Evolutionary conservation across 2,113 vertebrate genomes (phyloP).

Genomic region (Tetraodon nigroviridis): DNA sequence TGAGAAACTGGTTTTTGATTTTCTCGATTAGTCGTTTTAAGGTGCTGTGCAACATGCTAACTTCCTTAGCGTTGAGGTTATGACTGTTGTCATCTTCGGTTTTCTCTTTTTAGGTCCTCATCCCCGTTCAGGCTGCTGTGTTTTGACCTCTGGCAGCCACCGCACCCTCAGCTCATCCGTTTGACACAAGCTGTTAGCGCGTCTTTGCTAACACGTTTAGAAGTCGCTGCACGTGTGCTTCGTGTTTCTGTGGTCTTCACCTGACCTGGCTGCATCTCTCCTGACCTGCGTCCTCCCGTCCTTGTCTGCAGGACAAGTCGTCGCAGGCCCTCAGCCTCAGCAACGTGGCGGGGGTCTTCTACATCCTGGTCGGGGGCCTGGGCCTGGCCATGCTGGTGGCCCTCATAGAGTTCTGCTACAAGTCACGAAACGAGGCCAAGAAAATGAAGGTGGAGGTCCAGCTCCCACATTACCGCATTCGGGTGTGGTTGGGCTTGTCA

Average conservation of each 20-base stretch:
- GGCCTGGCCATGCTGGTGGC: conserved; percentile 99
- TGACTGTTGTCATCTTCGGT: no score
- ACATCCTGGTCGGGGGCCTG: conserved; percentile 99
- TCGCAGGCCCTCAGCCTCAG: conserved; percentile 97
- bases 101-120: no score
- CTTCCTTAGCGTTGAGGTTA: no score
- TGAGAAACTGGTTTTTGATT: no score
- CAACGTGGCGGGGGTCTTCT: conserved; percentile 99
- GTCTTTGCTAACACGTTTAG: no score
- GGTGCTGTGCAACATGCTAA: no score
- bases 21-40: no score
- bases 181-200: not conserved
- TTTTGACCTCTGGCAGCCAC: not conserved
- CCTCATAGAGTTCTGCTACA: conserved; percentile 99
- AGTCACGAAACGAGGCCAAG: conserved; percentile 99
- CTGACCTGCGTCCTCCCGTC: conserved; percentile 59
- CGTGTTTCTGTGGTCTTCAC: not conserved
- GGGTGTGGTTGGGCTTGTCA: conserved; percentile 83
- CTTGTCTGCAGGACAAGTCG: conserved; percentile 89
- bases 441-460: conserved; percentile 98
- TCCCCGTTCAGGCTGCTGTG: no score
- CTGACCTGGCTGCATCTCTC: not conserved
- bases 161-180: not conserved
- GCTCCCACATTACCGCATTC: conserved; percentile 77
- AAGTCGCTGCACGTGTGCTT: not conserved